Conservation (phyloP, 2,797 vertebrate species). For the Oreochromis mossambicus region DNA sequence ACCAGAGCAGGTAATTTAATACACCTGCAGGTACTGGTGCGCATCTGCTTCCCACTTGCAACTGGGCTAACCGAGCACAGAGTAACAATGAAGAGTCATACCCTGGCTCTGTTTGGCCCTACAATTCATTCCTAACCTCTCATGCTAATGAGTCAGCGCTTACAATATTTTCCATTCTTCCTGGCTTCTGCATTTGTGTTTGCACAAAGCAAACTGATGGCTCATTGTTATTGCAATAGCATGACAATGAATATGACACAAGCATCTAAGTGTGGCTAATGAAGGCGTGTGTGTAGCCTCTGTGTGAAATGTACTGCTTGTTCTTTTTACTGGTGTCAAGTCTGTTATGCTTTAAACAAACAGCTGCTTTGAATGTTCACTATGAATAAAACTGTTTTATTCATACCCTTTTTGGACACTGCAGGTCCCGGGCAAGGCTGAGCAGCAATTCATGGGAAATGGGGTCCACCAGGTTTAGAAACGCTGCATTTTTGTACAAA, state of each 20-base stretch:
- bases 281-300: background rate
- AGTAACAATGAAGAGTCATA: background rate
- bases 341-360: background rate
- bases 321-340: background rate
- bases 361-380: background rate
- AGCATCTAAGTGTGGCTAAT: background rate
- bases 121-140: background rate
- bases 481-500: conserved; percentile 85
- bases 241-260: conserved; percentile 16
- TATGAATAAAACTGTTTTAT: background rate
- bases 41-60: background rate
- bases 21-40: background rate
- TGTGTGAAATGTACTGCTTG: background rate
- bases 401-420: conserved; percentile 88
- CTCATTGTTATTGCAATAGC: background rate
- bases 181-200: background rate
- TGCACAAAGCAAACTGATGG: background rate
- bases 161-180: background rate
- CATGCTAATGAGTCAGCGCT: background rate
- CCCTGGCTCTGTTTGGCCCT: background rate
- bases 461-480: conserved; percentile 90
- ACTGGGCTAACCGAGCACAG: background rate
- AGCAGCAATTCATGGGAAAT: conserved; percentile 89
- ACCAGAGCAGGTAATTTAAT: background rate
- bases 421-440: conserved; percentile 84